Evolutionary conservation across 2,888 invertebrate genomes (phyloP).

Genomic region (Laothoe populi): DNA sequence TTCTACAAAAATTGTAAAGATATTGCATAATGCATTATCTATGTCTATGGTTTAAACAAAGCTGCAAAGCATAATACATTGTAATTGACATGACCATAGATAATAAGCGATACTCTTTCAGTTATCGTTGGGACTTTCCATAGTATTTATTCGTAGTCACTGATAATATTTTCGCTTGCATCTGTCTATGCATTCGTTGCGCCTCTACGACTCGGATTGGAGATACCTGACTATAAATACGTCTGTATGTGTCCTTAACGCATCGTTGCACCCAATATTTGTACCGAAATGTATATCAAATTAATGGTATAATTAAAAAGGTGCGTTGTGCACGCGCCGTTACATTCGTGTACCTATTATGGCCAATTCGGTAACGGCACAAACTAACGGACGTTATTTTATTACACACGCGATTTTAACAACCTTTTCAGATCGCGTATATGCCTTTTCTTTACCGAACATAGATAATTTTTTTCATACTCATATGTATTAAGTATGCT

Average conservation of each 20-base stretch:
- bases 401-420: constrained; percentile 57
- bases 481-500: not conserved
- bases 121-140: no score
- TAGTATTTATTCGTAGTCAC: no score
- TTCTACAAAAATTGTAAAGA: no score
- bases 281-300: constrained; percentile 22
- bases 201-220: no score
- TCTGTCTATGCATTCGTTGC: no score
- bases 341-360: constrained; percentile 46
- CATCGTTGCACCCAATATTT: not conserved
- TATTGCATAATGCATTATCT: no score
- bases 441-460: constrained; percentile 3
- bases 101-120: no score
- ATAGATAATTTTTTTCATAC: not conserved
- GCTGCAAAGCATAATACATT: no score
- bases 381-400: constrained; percentile 62
- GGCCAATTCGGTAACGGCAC: constrained; percentile 71
- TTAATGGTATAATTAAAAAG: constrained; percentile 54
- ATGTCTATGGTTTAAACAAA: no score
- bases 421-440: constrained; percentile 32
- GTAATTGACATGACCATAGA: no score
- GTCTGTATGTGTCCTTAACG: not conserved
- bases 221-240: no score
- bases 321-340: constrained; percentile 60
- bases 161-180: no score